Percentiles rank a stretch among this genome's conserved stretches.
phyloP scores from a whole-genome alignment of 2,888 invertebrate species.

The Ormyrus labotus region DNA sequence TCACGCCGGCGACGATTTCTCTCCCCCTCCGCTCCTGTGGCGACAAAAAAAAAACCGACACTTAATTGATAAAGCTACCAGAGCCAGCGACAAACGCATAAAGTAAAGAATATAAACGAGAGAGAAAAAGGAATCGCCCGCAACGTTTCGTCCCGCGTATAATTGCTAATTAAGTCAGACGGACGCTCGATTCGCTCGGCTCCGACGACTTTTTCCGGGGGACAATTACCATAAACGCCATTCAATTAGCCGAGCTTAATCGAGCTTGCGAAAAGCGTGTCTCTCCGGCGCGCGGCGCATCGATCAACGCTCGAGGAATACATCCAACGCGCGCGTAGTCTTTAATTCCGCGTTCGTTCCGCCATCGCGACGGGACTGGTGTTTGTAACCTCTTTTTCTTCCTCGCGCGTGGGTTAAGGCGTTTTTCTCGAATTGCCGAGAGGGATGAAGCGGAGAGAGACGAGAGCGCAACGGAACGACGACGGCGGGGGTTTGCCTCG shows the following conservation, averaged over 20 bases:
- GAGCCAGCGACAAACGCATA: neutral
- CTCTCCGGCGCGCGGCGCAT: constrained; percentile 1
- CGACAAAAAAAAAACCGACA: neutral
- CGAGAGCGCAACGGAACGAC: no score
- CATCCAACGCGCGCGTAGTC: neutral
- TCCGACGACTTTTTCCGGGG: neutral
- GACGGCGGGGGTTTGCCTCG: no score
- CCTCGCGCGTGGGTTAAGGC: no score
- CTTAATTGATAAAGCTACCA: constrained; percentile 18
- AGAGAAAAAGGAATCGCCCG: neutral
- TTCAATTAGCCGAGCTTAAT: constrained; percentile 36
- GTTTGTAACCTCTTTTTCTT: constrained; percentile 36
- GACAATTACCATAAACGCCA: constrained; percentile 1
- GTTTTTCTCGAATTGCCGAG: no score
- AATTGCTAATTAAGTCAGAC: constrained; percentile 19
- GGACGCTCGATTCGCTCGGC: neutral
- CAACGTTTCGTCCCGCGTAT: neutral
- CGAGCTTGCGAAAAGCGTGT: neutral
- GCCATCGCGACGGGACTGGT: constrained; percentile 21
- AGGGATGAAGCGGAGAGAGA: no score
- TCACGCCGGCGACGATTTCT: neutral
- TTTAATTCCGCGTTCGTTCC: constrained; percentile 38
- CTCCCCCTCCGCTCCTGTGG: neutral
- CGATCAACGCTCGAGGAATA: constrained; percentile 44
- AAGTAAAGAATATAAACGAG: neutral